Conservation (phyloP, 2,797 vertebrate species). For the Bradypodion pumilum region DNA sequence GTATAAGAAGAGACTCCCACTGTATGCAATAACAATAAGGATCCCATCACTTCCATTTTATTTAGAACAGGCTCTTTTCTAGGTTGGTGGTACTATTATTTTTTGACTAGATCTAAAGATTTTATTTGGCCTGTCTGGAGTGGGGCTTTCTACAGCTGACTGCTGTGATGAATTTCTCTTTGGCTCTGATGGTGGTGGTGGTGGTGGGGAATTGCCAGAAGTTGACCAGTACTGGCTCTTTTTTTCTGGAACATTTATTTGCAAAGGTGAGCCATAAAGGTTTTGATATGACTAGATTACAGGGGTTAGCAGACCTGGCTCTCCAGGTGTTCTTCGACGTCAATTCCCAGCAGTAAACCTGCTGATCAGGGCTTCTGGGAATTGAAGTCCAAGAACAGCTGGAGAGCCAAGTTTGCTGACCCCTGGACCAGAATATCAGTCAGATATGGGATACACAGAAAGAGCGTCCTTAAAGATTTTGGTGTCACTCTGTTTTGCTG, state of each 20-base stretch:
- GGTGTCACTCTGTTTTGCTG: too few relatives aligned
- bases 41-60: background rate
- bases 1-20: background rate
- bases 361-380: too few relatives aligned
- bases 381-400: too few relatives aligned
- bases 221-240: background rate
- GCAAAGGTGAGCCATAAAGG: background rate
- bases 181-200: too few relatives aligned
- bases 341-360: too few relatives aligned
- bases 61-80: background rate
- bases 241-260: background rate
- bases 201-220: background rate
- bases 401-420: too few relatives aligned
- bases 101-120: background rate
- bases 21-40: background rate
- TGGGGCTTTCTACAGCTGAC: background rate
- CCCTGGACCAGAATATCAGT: too few relatives aligned
- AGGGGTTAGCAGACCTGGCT: too few relatives aligned
- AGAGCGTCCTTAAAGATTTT: too few relatives aligned
- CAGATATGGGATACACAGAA: too few relatives aligned
- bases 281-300: too few relatives aligned
- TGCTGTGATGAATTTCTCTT: background rate
- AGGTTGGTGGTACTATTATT: background rate
- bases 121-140: background rate
- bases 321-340: too few relatives aligned